Evolutionary conservation across 2,113 vertebrate species (phyloP), one percentile per base, ranked within the genome.

Genomic region (Platysternon megacephalum): DNA sequence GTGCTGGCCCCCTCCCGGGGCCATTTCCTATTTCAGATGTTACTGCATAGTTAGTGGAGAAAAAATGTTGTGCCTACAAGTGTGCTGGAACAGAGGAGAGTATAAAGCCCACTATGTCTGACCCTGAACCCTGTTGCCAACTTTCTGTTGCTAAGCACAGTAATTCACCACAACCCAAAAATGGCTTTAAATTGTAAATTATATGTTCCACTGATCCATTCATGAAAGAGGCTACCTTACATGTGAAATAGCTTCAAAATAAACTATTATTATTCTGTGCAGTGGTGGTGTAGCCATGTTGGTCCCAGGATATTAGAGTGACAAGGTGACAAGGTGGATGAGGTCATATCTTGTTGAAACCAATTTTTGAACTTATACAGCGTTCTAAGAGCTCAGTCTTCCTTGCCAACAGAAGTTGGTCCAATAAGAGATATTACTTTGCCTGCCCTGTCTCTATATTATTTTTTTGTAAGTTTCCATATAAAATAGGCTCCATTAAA

Each of bases 261-360:
- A 51, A 93, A 80, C 29, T 83, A 11, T 84, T 91, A 21, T 52
- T 90, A 13, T 91, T 87, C 2, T 78, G 58, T 72, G n/a, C n/a
- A 72, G 19, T 39, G n/a, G n/a, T 65, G 8, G 10, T 39, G n/a
- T 39, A 72, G n/a, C 35, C 19, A 2, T 39, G n/a, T 72, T 39
- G 65, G 65, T 72, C 65, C n/a, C n/a, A 39, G 35, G 65, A 72
- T 72, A 39, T 39, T 39, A 72, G n/a, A 68, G 35, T 39, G 17
- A 72, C 65, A 72, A 72, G n/a, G 35, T 39, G 17, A 72, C 65
- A 72, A 72, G n/a, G 10, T 72, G 19, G 65, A 19, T 72, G n/a
- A 39, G n/a, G 35, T 72, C 21, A 39, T 39, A 72, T 39, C 35
- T 72, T 39, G n/a, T 72, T 72, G n/a, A 72, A 72, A 72, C n/a